Percentiles rank a stretch among this genome's conserved stretches.
Conservation (phyloP, 2,888 invertebrate species). For the Bursaphelenchus okinawaensis region DNA sequence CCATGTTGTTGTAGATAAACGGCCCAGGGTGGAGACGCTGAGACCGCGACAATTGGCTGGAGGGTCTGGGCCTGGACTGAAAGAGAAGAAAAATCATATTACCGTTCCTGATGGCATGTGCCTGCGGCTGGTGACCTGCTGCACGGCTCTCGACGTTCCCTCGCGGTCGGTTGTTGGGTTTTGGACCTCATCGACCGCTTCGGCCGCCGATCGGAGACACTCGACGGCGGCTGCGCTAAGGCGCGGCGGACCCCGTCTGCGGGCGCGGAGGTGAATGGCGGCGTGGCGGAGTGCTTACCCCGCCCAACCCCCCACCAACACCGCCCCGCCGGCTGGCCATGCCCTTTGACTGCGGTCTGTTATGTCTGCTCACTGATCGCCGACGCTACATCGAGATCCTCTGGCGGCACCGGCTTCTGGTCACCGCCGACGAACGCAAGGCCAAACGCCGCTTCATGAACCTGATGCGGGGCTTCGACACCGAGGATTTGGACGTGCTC, state of each 20-base stretch:
- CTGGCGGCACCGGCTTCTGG: constrained; percentile 28
- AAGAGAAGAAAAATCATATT: background rate
- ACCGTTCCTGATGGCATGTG: background rate
- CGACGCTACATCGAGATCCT: constrained; percentile 50
- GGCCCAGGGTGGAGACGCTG: background rate
- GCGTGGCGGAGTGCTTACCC: background rate
- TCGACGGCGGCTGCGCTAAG: background rate
- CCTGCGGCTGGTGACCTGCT: background rate
- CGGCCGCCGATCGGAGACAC: background rate
- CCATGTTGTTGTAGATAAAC: background rate
- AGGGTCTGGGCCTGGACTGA: background rate
- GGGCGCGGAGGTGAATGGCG: background rate
- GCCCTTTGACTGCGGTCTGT: constrained; percentile 52
- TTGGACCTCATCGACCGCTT: too few relatives aligned
- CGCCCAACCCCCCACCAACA: background rate
- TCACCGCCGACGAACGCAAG: constrained; percentile 52
- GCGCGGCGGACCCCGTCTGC: too few relatives aligned
- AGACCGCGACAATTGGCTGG: background rate
- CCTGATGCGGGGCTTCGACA: constrained; percentile 56
- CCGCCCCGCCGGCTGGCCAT: constrained; percentile 12
- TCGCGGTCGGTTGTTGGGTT: too few relatives aligned
- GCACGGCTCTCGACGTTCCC: too few relatives aligned
- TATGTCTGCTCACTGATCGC: constrained; percentile 49
- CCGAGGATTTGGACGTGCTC: constrained; percentile 56
- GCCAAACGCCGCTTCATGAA: constrained; percentile 52